Evolutionary conservation across 53 echinoderm and acorn worm species (phyloP).

Genomic region (Glandiceps talaboti): DNA sequence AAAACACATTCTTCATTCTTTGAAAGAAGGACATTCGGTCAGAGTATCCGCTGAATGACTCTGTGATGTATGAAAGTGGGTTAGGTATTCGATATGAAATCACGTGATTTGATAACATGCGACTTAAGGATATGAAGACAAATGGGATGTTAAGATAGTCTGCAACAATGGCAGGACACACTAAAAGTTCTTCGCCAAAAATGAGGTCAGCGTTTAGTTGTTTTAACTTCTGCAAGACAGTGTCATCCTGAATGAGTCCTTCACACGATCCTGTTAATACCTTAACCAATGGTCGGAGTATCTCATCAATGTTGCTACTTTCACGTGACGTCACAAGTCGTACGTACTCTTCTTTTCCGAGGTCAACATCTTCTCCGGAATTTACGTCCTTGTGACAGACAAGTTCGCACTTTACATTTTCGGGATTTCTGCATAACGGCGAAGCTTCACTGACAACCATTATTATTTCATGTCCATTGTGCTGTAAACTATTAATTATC

Average conservation of each 20-base stretch:
- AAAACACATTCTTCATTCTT: slow-evolving; percentile 38
- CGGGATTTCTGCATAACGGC: background rate
- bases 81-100: background rate
- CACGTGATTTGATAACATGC: background rate
- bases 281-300: background rate
- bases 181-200: background rate
- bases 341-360: background rate
- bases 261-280: background rate
- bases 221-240: background rate
- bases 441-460: background rate
- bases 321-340: background rate
- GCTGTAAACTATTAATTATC: too few relatives aligned
- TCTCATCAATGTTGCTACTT: background rate
- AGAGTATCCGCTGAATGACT: slow-evolving; percentile 2
- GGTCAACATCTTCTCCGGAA: background rate
- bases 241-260: background rate
- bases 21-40: slow-evolving; percentile 50
- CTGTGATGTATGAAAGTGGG: background rate
- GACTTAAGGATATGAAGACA: background rate
- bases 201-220: background rate
- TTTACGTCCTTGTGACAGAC: background rate
- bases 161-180: background rate
- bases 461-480: background rate
- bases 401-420: background rate
- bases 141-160: background rate